Percentiles rank a stretch among this genome's conserved stretches.
Evolutionary conservation across 2,113 vertebrate genomes (phyloP).

Genomic region (Edolisoma coerulescens): DNA sequence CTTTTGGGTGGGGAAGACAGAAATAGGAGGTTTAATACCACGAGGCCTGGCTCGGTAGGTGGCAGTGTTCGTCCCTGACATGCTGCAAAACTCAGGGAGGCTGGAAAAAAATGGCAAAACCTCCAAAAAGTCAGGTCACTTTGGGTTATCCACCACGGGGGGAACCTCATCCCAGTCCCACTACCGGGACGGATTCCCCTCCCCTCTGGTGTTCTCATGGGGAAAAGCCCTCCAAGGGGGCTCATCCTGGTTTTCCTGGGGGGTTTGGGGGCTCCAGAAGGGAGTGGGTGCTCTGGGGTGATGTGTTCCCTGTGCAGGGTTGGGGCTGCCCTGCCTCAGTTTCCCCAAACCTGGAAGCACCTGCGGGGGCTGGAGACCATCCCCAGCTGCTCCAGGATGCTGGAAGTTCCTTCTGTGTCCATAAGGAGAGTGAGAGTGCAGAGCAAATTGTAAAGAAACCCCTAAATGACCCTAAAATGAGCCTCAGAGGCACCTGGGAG

Average conservation of each 20-base stretch:
- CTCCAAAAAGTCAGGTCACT: rapidly evolving
- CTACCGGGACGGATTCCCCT: rapidly evolving
- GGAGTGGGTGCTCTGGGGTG: rapidly evolving
- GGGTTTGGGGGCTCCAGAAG: background rate
- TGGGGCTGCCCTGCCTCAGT: background rate
- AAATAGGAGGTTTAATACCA: rapidly evolving
- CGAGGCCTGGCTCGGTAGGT: background rate
- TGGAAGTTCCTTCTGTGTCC: rapidly evolving
- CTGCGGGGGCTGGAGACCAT: background rate
- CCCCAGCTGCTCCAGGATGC: background rate
- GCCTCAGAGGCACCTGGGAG: background rate
- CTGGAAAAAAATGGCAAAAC: too few species aligned
- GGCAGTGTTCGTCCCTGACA: background rate
- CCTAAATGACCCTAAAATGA: background rate
- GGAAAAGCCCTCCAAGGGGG: rapidly evolving
- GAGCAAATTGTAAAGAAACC: background rate
- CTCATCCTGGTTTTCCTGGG: rapidly evolving
- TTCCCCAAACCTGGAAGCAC: background rate
- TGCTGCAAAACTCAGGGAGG: rapidly evolving
- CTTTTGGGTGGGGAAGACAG: background rate
- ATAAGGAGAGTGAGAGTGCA: rapidly evolving
- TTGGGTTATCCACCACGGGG: rapidly evolving
- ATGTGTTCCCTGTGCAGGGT: rapidly evolving
- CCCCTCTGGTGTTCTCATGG: background rate
- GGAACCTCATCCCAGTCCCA: background rate